Evolutionary conservation across 2,888 invertebrate genomes (phyloP).

Genomic region (Acronicta psi): DNA sequence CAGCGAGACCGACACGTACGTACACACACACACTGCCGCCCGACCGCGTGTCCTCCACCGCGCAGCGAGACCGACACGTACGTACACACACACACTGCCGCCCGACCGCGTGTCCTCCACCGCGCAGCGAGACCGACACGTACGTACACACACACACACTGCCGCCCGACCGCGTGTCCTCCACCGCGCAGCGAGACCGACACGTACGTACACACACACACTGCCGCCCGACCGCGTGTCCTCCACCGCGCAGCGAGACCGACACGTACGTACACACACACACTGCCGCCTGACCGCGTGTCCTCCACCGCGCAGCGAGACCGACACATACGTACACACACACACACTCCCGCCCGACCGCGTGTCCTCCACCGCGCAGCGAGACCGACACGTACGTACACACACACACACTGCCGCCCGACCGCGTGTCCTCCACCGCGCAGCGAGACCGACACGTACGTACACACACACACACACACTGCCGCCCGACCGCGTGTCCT

Average conservation of each 20-base stretch:
- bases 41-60: slow-evolving; percentile 80
- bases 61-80: slow-evolving; percentile 66
- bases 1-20: slow-evolving; percentile 63
- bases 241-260: slow-evolving; percentile 75
- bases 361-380: too few relatives aligned
- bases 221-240: slow-evolving; percentile 79
- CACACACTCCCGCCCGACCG: too few relatives aligned
- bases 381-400: too few relatives aligned
- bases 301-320: slow-evolving; percentile 77
- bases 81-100: slow-evolving; percentile 51
- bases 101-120: slow-evolving; percentile 82
- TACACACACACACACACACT: not conserved
- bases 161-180: slow-evolving; percentile 78
- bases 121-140: slow-evolving; percentile 68
- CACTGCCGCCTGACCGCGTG: slow-evolving; percentile 76
- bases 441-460: slow-evolving; percentile 63
- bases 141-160: slow-evolving; percentile 41
- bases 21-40: slow-evolving; percentile 63
- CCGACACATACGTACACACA: slow-evolving; percentile 17
- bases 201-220: slow-evolving; percentile 40
- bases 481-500: too few relatives aligned
- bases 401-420: slow-evolving; percentile 60
- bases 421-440: slow-evolving; percentile 80
- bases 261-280: slow-evolving; percentile 43
- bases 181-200: slow-evolving; percentile 73